These are phyloP conservation scores for Amblyjoppa fuscipennis DNA, from an alignment of 2,888 invertebrate species.

Conservation along the genomic window DNA sequence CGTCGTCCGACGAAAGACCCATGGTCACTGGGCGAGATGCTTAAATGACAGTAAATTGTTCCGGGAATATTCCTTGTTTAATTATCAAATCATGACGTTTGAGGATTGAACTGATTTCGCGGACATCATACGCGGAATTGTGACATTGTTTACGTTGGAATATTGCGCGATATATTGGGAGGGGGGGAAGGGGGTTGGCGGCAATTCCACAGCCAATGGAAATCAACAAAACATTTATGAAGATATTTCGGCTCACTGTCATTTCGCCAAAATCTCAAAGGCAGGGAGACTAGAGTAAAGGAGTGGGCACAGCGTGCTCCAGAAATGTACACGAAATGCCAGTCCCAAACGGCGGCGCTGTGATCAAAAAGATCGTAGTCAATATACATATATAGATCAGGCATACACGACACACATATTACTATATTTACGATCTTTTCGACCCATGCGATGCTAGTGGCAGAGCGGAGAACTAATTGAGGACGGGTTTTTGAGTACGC, in stretches of 20 bases:
- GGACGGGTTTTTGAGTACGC: too few relatives aligned
- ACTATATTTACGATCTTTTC: too few relatives aligned
- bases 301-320: too few relatives aligned
- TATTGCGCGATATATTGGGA: background rate
- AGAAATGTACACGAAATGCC: too few relatives aligned
- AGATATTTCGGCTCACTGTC: background rate
- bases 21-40: constrained; percentile 47
- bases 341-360: too few relatives aligned
- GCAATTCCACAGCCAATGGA: constrained; percentile 4
- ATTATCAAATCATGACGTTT: background rate
- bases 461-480: too few relatives aligned
- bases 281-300: too few relatives aligned
- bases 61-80: background rate
- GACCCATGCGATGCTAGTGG: too few relatives aligned
- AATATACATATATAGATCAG: too few relatives aligned
- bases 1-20: constrained; percentile 74
- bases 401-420: too few relatives aligned
- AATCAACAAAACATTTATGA: background rate
- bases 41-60: background rate
- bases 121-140: background rate
- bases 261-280: too few relatives aligned
- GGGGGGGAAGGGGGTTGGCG: background rate
- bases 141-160: background rate
- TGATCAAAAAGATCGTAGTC: too few relatives aligned
- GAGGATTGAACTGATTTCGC: background rate